These are phyloP conservation scores for Thereva nobilitata DNA, from an alignment of 2,888 invertebrate species.

Conservation along the genomic window DNA sequence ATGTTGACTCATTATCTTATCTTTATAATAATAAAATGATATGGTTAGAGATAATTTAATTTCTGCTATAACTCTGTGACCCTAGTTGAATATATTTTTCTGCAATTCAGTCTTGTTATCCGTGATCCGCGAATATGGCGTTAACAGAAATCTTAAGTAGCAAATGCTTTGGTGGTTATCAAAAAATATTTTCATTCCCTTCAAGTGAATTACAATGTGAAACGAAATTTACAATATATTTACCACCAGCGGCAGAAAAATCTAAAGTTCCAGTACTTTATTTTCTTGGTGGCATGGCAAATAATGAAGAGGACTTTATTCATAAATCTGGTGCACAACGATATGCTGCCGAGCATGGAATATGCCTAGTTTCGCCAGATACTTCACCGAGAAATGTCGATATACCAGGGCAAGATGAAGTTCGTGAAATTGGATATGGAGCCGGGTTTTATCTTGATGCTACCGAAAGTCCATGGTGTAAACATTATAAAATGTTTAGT, in stretches of 20 bases:
- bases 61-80: too few relatives aligned
- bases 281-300: slow-evolving; percentile 90
- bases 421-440: slow-evolving; percentile 92
- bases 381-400: slow-evolving; percentile 92
- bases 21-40: too few relatives aligned
- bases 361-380: slow-evolving; percentile 92
- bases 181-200: slow-evolving; percentile 67
- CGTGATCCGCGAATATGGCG: slow-evolving; percentile 40
- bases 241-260: slow-evolving; percentile 72
- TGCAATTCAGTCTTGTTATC: too few relatives aligned
- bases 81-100: too few relatives aligned
- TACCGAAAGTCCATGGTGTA: slow-evolving; percentile 86
- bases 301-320: slow-evolving; percentile 94
- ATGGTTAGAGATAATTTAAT: too few relatives aligned
- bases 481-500: slow-evolving; percentile 92
- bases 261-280: slow-evolving; percentile 79
- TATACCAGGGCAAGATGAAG: slow-evolving; percentile 87
- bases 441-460: slow-evolving; percentile 98
- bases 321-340: slow-evolving; percentile 94
- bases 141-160: slow-evolving; percentile 68
- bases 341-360: slow-evolving; percentile 81
- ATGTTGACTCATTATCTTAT: too few relatives aligned
- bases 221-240: slow-evolving; percentile 91
- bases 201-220: slow-evolving; percentile 74
- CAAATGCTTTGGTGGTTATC: slow-evolving; percentile 81